phyloP scores from a whole-genome alignment of 1,140 invertebrate genomes.

The Solenopsis fugax region DNA sequence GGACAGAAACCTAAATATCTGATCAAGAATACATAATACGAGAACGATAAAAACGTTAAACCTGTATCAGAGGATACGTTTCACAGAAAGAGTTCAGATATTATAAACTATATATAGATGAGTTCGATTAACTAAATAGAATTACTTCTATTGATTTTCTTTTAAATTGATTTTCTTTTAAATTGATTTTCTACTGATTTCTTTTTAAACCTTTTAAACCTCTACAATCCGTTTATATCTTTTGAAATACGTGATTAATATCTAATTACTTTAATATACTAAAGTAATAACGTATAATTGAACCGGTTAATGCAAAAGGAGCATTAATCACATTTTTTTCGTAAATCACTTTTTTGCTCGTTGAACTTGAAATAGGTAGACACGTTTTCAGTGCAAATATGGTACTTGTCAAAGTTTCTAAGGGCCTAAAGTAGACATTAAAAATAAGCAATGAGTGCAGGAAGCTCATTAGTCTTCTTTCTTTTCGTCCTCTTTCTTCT shows the following conservation, averaged over 20 bases:
- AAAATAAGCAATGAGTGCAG: too few species aligned
- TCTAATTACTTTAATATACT: background rate
- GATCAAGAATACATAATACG: conserved; percentile 50
- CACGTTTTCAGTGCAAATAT: too few species aligned
- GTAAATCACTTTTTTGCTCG: too few species aligned
- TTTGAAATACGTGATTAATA: background rate
- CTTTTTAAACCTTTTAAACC: background rate
- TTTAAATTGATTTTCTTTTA: too few species aligned
- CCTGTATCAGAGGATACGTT: background rate
- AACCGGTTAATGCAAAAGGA: too few species aligned
- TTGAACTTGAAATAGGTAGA: too few species aligned
- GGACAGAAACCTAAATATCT: conserved; percentile 41
- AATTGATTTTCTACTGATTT: too few species aligned
- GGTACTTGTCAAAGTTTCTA: too few species aligned
- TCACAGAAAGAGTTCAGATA: background rate
- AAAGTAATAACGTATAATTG: background rate
- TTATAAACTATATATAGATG: conserved; percentile 6
- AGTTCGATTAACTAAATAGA: conserved; percentile 10
- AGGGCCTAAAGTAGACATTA: too few species aligned
- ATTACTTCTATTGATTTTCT: background rate
- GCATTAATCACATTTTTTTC: too few species aligned
- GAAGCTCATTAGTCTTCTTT: too few species aligned
- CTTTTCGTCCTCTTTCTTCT: too few species aligned
- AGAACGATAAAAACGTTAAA: background rate
- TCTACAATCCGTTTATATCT: background rate